Conservation (phyloP, 2,113 vertebrate species). For the Nibea albiflora region DNA sequence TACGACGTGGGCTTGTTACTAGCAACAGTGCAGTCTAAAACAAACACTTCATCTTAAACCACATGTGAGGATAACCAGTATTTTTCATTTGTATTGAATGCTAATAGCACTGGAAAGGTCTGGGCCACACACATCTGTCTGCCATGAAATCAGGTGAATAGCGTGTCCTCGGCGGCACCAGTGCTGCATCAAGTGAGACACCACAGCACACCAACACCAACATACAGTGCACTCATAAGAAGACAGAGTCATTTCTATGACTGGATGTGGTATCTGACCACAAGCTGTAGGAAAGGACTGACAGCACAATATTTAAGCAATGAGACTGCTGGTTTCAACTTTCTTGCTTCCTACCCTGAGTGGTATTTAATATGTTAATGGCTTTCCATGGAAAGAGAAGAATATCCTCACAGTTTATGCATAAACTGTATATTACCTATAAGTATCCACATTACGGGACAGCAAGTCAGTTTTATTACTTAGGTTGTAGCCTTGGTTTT, state of each 20-base stretch:
- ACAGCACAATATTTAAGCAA: constrained; percentile 63
- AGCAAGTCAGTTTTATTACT: constrained; percentile 19
- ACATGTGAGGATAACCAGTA: constrained; percentile 15
- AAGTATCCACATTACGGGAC: constrained; percentile 20
- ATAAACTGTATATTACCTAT: neutral
- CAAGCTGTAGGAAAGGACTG: constrained; percentile 56
- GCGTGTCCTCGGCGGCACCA: constrained; percentile 15
- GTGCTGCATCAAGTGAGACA: neutral
- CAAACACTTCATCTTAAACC: constrained; percentile 16
- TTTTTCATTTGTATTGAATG: constrained; percentile 29
- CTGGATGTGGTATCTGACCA: constrained; percentile 71
- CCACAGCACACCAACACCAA: constrained; percentile 13
- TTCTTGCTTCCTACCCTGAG: constrained; percentile 48
- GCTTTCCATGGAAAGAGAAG: constrained; percentile 48
- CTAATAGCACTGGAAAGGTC: neutral
- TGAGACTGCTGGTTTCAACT: constrained; percentile 61
- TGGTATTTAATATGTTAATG: constrained; percentile 66
- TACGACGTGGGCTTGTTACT: neutral
- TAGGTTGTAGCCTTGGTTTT: constrained; percentile 30
- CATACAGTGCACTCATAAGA: constrained; percentile 12
- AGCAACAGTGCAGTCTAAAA: constrained; percentile 9
- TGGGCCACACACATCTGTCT: neutral
- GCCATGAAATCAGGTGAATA: neutral
- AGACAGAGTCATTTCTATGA: constrained; percentile 45
- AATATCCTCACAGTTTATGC: constrained; percentile 17